These are phyloP conservation scores for Ageneiosus marmoratus DNA, from an alignment of 2,113 vertebrate genomes.

Conservation along the genomic window DNA sequence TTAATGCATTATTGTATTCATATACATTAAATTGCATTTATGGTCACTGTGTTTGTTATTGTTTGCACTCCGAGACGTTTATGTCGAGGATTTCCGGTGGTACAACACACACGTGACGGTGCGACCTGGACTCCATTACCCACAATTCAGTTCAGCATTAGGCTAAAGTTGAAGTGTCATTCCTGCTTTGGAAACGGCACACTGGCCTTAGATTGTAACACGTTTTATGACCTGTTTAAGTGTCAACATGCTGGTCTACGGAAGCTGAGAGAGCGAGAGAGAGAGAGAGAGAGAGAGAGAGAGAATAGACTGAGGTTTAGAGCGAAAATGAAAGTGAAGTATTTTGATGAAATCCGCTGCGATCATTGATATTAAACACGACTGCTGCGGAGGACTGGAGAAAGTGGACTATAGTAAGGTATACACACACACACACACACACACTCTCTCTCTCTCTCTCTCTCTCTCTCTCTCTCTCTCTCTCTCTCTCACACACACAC, in stretches of 20 bases:
- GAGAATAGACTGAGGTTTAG: not conserved
- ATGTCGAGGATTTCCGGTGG: too few species aligned
- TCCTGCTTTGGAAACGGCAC: not conserved
- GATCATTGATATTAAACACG: slow-evolving; percentile 32
- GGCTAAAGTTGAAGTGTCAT: slow-evolving; percentile 51
- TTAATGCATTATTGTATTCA: too few species aligned
- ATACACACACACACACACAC: slow-evolving; percentile 30
- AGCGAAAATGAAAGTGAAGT: not conserved
- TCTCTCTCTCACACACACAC: too few species aligned
- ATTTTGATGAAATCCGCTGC: slow-evolving; percentile 53
- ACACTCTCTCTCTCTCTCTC: too few species aligned
- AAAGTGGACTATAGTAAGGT: slow-evolving; percentile 77
- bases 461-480: too few species aligned
- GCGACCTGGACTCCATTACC: slow-evolving; percentile 53
- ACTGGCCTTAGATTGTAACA: not conserved
- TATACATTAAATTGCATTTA: too few species aligned
- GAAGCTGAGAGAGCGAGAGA: too few species aligned
- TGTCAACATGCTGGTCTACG: too few species aligned
- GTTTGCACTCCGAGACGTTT: too few species aligned
- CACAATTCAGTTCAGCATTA: slow-evolving; percentile 54
- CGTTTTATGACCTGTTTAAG: slow-evolving; percentile 7
- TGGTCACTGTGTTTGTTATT: too few species aligned
- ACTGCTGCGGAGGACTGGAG: slow-evolving; percentile 74
- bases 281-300: too few species aligned
- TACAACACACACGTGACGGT: too few species aligned